phyloP scores from a whole-genome alignment of 2,113 vertebrate genomes.

The Gila orcuttii region DNA sequence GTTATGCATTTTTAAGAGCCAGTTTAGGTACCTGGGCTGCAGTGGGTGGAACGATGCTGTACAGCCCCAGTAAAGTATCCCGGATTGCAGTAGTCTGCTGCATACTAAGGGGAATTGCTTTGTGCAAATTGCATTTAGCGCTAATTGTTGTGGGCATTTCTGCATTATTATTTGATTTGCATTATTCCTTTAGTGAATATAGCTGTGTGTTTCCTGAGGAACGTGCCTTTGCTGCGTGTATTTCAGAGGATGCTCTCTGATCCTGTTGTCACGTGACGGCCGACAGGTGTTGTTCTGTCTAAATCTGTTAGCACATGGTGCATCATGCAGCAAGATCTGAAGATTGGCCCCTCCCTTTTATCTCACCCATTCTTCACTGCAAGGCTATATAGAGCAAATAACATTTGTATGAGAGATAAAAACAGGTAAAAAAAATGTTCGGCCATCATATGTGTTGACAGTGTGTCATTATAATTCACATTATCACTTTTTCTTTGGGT shows the following conservation, averaged over 20 bases:
- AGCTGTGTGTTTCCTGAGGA: constrained; percentile 8
- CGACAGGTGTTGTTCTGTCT: constrained; percentile 36
- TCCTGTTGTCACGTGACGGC: not conserved
- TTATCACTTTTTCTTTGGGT: constrained; percentile 45
- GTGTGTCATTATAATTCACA: constrained; percentile 17
- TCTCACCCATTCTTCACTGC: not conserved
- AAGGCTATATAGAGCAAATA: not conserved
- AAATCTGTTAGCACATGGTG: constrained; percentile 46
- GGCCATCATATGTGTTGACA: constrained; percentile 10
- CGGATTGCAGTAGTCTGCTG: not conserved
- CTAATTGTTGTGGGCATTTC: not conserved
- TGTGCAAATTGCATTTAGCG: not conserved
- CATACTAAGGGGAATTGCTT: not conserved
- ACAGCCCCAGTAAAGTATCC: not conserved
- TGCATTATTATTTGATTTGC: not conserved
- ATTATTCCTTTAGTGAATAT: not conserved
- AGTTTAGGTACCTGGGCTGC: not conserved
- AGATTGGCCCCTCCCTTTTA: not conserved
- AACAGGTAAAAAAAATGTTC: not conserved
- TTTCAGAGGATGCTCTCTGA: not conserved
- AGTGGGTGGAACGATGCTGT: not conserved
- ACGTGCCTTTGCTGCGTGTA: not conserved
- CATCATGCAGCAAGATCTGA: constrained; percentile 32
- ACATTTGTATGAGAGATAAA: not conserved
- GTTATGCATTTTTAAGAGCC: not conserved